These are phyloP conservation scores for Octonoba sinensis DNA, from an alignment of 2,888 invertebrate species.

Conservation along the genomic window DNA sequence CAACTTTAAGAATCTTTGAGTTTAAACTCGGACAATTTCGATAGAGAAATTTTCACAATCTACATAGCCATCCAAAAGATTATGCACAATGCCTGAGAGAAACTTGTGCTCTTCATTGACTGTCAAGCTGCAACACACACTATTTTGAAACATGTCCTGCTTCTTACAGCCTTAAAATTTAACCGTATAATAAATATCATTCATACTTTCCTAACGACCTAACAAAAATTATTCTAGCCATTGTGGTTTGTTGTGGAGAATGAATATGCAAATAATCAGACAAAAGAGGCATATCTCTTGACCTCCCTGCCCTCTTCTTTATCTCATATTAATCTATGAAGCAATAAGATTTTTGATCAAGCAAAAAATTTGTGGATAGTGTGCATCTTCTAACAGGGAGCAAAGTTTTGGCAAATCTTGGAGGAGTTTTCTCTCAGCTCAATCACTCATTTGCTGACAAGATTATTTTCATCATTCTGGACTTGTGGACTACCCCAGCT, in stretches of 20 bases:
- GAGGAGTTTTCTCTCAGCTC: no score
- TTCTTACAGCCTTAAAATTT: neutral
- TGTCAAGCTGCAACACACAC: neutral
- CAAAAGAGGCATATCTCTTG: conserved; percentile 4
- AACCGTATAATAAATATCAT: neutral
- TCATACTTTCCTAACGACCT: neutral
- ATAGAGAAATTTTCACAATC: neutral
- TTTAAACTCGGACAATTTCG: conserved; percentile 6
- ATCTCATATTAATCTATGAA: no score
- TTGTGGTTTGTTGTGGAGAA: neutral
- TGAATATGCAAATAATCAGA: neutral
- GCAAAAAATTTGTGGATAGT: no score
- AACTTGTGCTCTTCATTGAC: conserved; percentile 1
- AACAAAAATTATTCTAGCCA: neutral
- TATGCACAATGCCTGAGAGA: neutral
- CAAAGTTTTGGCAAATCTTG: no score
- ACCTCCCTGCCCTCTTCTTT: no score
- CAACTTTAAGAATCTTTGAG: conserved; percentile 9
- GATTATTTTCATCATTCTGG: no score
- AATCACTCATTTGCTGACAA: no score
- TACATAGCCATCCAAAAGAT: neutral
- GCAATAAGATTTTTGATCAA: no score
- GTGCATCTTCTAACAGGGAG: no score
- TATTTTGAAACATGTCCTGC: neutral
- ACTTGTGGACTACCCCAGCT: no score